Evolutionary conservation across 1,140 invertebrate species (phyloP).

Genomic region (Aphaenogaster ashmeadi): DNA sequence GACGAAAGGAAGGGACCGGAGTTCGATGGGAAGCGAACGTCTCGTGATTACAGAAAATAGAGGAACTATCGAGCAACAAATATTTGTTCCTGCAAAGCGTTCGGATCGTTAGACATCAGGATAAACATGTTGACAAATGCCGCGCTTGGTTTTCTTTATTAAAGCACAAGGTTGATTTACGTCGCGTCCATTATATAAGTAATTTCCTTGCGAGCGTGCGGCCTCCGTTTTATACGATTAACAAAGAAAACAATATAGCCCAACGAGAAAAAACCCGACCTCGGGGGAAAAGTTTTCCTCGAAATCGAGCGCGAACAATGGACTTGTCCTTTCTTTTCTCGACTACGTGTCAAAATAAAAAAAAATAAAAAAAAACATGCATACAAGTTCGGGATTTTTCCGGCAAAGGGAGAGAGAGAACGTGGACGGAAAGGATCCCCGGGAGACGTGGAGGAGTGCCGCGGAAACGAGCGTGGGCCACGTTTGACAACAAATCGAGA

Average conservation of each 20-base stretch:
- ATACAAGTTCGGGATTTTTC: background rate
- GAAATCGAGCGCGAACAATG: background rate
- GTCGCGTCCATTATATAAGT: conserved; percentile 5
- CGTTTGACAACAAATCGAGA: conserved; percentile 36
- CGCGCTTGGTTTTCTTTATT: background rate
- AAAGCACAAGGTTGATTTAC: background rate
- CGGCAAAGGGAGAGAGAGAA: background rate
- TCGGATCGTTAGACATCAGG: background rate
- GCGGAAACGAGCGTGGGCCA: background rate
- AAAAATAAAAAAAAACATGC: background rate
- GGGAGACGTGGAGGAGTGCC: background rate
- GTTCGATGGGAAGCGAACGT: background rate
- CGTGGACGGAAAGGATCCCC: background rate
- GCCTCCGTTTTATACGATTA: background rate
- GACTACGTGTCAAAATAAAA: no score
- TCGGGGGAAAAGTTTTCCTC: background rate
- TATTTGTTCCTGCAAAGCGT: background rate
- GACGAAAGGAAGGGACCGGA: background rate
- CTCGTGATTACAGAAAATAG: background rate
- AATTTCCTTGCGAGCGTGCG: background rate
- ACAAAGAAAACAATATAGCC: background rate
- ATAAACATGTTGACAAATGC: background rate
- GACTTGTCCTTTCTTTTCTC: background rate
- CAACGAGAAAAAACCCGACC: background rate
- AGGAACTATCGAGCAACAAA: background rate